Conservation (phyloP, 2,113 vertebrate species). For the Amphilophus citrinellus region DNA sequence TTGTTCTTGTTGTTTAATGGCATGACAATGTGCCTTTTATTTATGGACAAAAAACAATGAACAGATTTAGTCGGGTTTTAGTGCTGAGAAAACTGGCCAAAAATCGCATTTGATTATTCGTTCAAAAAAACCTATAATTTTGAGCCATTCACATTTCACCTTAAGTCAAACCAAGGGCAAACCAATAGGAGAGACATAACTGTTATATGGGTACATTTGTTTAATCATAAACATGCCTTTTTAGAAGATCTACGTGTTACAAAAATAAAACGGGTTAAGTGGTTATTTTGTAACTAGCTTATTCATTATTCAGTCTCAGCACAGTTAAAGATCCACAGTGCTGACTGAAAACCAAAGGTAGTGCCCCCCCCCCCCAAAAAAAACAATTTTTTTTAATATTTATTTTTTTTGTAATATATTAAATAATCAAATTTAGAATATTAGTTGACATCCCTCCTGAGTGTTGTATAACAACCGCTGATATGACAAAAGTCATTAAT, state of each 20-base stretch:
- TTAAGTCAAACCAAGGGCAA: not conserved
- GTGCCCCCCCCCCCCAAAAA: too few relatives aligned
- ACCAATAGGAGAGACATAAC: not conserved
- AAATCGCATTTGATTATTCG: not conserved
- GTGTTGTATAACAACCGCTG: not conserved
- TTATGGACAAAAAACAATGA: not conserved
- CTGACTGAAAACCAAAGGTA: accelerated
- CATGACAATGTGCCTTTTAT: not conserved
- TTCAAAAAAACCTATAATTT: not conserved
- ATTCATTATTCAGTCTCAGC: not conserved
- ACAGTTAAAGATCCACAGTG: not conserved
- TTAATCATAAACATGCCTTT: too few relatives aligned
- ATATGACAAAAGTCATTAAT: not conserved
- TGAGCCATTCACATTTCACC: too few relatives aligned
- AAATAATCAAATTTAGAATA: not conserved
- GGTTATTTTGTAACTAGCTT: not conserved
- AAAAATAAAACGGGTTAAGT: too few relatives aligned
- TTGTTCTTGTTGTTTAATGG: not conserved
- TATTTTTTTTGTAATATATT: not conserved
- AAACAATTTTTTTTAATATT: too few relatives aligned
- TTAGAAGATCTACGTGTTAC: too few relatives aligned
- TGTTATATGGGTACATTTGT: too few relatives aligned
- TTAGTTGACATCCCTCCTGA: not conserved
- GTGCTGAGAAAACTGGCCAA: not conserved
- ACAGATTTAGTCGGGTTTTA: not conserved